phyloP scores from a whole-genome alignment of 2,888 invertebrate genomes.

The Rhagophthalmus giganteus region DNA sequence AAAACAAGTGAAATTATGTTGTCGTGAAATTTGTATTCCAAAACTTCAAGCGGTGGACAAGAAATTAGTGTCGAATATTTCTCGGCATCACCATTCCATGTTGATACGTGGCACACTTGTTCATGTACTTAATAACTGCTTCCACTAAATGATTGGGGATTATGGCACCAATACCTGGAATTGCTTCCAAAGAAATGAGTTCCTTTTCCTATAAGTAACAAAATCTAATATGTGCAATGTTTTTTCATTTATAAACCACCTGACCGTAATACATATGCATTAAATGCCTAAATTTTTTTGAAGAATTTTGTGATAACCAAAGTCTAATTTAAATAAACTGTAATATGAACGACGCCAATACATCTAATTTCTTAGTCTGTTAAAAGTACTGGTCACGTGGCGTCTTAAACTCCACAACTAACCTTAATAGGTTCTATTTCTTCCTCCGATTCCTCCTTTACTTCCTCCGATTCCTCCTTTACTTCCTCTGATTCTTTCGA shows the following conservation, averaged over 20 bases:
- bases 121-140: constrained; percentile 60
- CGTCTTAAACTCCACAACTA: too few relatives aligned
- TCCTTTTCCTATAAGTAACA: constrained; percentile 38
- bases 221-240: constrained; percentile 11
- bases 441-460: constrained; percentile 26
- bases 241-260: too few relatives aligned
- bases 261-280: too few relatives aligned
- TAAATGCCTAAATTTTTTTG: too few relatives aligned
- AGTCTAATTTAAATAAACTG: too few relatives aligned
- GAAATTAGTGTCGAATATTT: constrained; percentile 68
- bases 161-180: constrained; percentile 64
- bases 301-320: too few relatives aligned
- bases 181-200: constrained; percentile 51
- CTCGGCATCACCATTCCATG: constrained; percentile 71
- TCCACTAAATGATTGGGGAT: constrained; percentile 59
- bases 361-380: too few relatives aligned
- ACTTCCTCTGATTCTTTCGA: not conserved
- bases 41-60: constrained; percentile 67
- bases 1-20: too few relatives aligned
- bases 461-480: constrained; percentile 16
- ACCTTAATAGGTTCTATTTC: constrained; percentile 31
- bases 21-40: too few relatives aligned
- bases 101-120: constrained; percentile 60
- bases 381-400: too few relatives aligned
- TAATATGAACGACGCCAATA: too few relatives aligned